Evolutionary conservation across 2,797 vertebrate species (phyloP).

Genomic region (Hyperoplus immaculatus): DNA sequence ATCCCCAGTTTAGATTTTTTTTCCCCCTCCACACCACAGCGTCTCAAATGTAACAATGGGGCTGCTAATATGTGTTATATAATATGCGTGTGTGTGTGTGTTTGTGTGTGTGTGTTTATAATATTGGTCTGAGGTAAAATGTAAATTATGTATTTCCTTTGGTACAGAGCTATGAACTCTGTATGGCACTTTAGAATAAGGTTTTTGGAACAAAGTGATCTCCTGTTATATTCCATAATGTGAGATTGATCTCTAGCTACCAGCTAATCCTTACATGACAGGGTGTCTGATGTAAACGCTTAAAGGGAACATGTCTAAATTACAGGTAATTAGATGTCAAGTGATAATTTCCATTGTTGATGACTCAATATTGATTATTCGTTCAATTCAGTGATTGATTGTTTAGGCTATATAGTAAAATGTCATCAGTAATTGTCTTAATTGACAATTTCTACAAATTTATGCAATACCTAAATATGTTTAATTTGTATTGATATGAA

Average conservation of each 20-base stretch:
- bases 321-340: no score
- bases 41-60: slow-evolving; percentile 38
- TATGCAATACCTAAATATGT: no score
- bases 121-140: slow-evolving; percentile 8
- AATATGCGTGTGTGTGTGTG: neutral
- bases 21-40: slow-evolving; percentile 18
- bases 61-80: slow-evolving; percentile 12
- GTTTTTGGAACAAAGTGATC: neutral
- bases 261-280: no score
- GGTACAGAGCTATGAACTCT: neutral
- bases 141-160: slow-evolving; percentile 3
- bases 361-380: no score
- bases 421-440: no score
- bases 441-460: no score
- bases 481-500: neutral
- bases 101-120: slow-evolving; percentile 9
- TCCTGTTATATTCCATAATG: neutral
- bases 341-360: no score
- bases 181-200: neutral
- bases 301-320: no score
- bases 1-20: slow-evolving; percentile 33
- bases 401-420: no score
- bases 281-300: no score
- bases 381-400: no score
- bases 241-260: no score